Evolutionary conservation across 1,140 invertebrate species (phyloP), one percentile per base, ranked within the genome.

Genomic region (Zaprionus ornatus): DNA sequence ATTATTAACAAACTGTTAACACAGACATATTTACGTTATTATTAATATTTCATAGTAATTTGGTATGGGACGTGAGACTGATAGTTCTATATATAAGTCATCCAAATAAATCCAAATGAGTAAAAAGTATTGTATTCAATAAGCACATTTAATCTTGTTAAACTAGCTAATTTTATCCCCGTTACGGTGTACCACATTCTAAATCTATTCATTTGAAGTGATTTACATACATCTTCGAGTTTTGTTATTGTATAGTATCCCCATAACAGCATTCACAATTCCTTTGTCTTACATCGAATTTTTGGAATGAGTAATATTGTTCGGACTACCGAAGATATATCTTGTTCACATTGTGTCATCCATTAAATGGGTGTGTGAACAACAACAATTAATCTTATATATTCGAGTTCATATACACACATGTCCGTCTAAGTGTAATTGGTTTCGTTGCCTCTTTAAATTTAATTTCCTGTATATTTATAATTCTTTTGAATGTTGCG

Each of bases 61-160:
- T 81, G 77, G 77, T 90, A 90, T 86, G 79, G 88, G 80, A 90
- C 76, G 90, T 91, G 90, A 91, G 90, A 91, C 90, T 91, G 90
- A 91, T 91, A 91, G 90, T 88, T 90, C 81, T 88, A 88, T 88
- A 79, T 80, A 67, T 91, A 91, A 81, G 79, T 90, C 79, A 90
- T 84, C 78, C 74, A 80, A 60, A 84, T 29, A 57, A 62, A 61
- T 48, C 66, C n/a, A n/a, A 48, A 50, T 32, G 25, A 50, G 70
- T 25, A 63, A 61, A 59, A 73, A 71, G 19, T 25, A 48, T 27
- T 48, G 57, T 71, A 62, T 57, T 52, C 17, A 52, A 57, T 73
- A 79, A 73, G 71, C 77, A 69, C 71, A 74, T 66, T 73, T 71
- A 79, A 79, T 79, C 82, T 86, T 86, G 65, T 82, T 86, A 86